Percentiles rank a stretch among this genome's conserved stretches.
phyloP scores from a whole-genome alignment of 2,797 vertebrate genomes.

The Phylloscopus collybita region DNA sequence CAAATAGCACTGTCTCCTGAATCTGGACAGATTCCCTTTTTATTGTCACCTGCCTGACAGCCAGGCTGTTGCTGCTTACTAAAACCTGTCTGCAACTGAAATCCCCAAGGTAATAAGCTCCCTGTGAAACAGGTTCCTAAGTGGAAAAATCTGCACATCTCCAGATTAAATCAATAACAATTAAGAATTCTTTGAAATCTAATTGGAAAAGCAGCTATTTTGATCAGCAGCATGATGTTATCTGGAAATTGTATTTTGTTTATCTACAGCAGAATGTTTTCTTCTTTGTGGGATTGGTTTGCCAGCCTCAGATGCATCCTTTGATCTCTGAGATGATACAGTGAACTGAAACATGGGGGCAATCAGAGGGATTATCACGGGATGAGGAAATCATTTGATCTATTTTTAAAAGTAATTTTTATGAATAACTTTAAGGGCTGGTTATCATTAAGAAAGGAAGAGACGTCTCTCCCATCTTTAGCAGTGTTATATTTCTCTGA shows the following conservation, averaged over 20 bases:
- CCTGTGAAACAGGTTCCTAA: slow-evolving; percentile 49
- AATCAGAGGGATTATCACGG: slow-evolving; percentile 61
- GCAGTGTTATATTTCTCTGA: slow-evolving; percentile 47
- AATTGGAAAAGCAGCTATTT: slow-evolving; percentile 70
- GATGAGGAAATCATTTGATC: slow-evolving; percentile 64
- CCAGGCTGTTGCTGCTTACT: slow-evolving; percentile 38
- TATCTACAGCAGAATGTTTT: slow-evolving; percentile 57
- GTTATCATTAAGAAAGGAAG: slow-evolving; percentile 61
- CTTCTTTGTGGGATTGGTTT: slow-evolving; percentile 39
- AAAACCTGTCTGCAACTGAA: slow-evolving; percentile 51
- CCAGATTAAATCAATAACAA: slow-evolving; percentile 74
- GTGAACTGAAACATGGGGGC: slow-evolving; percentile 63
- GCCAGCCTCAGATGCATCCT: slow-evolving; percentile 55
- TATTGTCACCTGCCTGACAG: slow-evolving; percentile 67
- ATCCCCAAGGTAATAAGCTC: slow-evolving; percentile 36
- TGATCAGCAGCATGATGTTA: slow-evolving; percentile 67
- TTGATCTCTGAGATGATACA: slow-evolving; percentile 69
- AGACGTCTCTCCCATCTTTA: slow-evolving; percentile 39
- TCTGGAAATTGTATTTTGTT: slow-evolving; percentile 74
- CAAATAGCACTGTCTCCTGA: slow-evolving; percentile 18
- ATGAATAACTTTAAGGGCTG: slow-evolving; percentile 52
- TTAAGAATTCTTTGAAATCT: slow-evolving; percentile 73
- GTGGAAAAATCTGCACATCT: slow-evolving; percentile 58
- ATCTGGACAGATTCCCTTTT: slow-evolving; percentile 38
- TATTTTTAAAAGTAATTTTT: slow-evolving; percentile 66